Base-by-base conservation (phyloP, 2,888 invertebrate species). In the Synanthedon formicaeformis region DNA sequence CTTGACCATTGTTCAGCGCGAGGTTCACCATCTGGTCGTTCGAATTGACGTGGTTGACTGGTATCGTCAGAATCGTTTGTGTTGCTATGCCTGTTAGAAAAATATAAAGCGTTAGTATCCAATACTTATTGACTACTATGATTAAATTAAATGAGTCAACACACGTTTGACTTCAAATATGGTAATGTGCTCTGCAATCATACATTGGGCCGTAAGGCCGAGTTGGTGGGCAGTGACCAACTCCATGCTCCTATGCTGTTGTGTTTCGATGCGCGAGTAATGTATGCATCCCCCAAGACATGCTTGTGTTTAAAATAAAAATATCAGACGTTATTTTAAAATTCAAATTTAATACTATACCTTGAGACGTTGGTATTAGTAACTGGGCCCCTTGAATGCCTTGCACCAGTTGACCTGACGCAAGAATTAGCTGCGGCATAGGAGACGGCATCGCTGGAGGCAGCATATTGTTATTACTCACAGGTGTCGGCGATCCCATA, bases 61-160 rank as follows among this genome's bases (percentile, higher is more conserved):
- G 97, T 75, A 98, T 97, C 61, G 97, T 97, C 66, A 98, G 89
- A 73, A 98, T 96, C 69, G 97, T 97, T 88, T 98, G 98, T 52
- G 97, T 95, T 53, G 96, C 96, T 75, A 97, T 93, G 64, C 97
- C 97, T 97, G 84, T 50, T 68, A 66, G 55, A 62, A 54, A 61
- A 59, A 41, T 40, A 41, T 45, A 45, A 45, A 45, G 14, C 5
- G 8, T 45, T n/a, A 51, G n/a, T 56, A 50, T 8, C 4, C 23
- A 50, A 13, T 41, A 23, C 27, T 54, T 45, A 11, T 45, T 45
- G n/a, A n/a, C 8, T 13, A 45, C 6, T n/a, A 8, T 27, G 8
- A 27, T 27, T 8, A 8, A 23, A 23, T n/a, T n/a, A 18, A 18
- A 18, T 18, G 3, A 3, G 2, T 18, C 3, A n/a, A n/a, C 3